A percentile compares a stretch with the other conserved stretches of the same genome.
Conservation (phyloP, 2,797 vertebrate species). For the Moxostoma hubbsi region DNA sequence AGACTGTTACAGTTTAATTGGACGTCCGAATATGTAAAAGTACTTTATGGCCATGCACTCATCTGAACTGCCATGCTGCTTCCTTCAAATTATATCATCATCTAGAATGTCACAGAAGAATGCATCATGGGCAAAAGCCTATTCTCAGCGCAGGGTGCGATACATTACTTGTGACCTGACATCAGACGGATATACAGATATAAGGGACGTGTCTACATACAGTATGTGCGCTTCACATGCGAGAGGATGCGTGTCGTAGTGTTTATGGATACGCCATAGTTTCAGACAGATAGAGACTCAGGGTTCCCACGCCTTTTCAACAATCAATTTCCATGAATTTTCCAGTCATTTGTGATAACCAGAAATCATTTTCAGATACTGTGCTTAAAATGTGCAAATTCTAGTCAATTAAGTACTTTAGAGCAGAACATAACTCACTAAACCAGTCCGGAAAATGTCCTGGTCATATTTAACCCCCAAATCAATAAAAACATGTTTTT, state of each 20-base stretch:
- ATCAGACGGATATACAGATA: constrained; percentile 30
- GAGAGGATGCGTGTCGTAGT: background rate
- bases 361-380: too few species aligned
- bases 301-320: too few species aligned
- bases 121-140: constrained; percentile 38
- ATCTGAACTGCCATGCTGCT: constrained; percentile 9
- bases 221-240: constrained; percentile 22
- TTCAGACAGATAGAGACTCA: background rate
- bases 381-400: too few species aligned
- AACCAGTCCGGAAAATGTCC: too few species aligned
- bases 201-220: constrained; percentile 21
- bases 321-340: too few species aligned
- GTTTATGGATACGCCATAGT: background rate
- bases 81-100: constrained; percentile 4
- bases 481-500: too few species aligned
- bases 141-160: constrained; percentile 16
- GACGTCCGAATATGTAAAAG: background rate
- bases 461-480: too few species aligned
- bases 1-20: background rate
- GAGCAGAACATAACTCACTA: too few species aligned
- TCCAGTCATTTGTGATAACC: too few species aligned
- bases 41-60: constrained; percentile 11
- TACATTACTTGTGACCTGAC: constrained; percentile 26
- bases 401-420: too few species aligned
- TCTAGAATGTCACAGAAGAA: background rate